Base-by-base conservation (phyloP, 30 jellyfish, hydroid and myxozoan genomes). In the Turritopsis dohrnii region DNA sequence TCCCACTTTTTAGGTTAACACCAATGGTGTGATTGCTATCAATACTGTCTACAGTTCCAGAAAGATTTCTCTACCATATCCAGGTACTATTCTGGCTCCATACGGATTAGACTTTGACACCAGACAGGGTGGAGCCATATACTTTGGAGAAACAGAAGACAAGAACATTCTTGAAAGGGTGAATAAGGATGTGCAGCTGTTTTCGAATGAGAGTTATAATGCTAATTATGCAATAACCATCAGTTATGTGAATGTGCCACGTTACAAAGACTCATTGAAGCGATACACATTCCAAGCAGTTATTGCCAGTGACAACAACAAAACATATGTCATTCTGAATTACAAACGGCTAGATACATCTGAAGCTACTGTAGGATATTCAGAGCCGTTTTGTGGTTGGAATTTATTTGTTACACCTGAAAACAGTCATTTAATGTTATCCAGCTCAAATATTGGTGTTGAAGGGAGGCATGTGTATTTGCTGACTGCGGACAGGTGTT, bases 311-410 rank as follows among this genome's bases (percentile, higher is more conserved):
- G 77, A 69, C 22, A 0, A 21, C 77, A 69, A 69, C 30, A 69
- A 69, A n/a, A 69, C 77, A 7, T 69, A 69, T 69, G 77, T 21
- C 16, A 27, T 69, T 1, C 8, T 69, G 19, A 69, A 23, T 27
- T 69, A 69, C 30, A 69, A 27, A 69, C 28, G 77, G 30, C 19
- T 69, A 21, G 77, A 69, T 69, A 69, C 31, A n/a, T 23, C 77
- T 69, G 77, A 69, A 0, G 77, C 77, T 19, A 1, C 30, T 69
- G 77, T 69, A 9, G 77, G 77, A 0, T 69, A n/a, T 69, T n/a
- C 31, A n/a, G 77, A 69, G 19, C 28, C 31, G 22, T 69, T 69
- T 19, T 69, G 77, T 69, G 77, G 77, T 69, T 69, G 77, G 77
- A 69, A 27, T 8, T 9, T 27, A 69, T 27, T 69, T 1, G 19